These are phyloP conservation scores for Bombus terrestris DNA, from an alignment of 1,140 invertebrate species.

Conservation along the genomic window DNA sequence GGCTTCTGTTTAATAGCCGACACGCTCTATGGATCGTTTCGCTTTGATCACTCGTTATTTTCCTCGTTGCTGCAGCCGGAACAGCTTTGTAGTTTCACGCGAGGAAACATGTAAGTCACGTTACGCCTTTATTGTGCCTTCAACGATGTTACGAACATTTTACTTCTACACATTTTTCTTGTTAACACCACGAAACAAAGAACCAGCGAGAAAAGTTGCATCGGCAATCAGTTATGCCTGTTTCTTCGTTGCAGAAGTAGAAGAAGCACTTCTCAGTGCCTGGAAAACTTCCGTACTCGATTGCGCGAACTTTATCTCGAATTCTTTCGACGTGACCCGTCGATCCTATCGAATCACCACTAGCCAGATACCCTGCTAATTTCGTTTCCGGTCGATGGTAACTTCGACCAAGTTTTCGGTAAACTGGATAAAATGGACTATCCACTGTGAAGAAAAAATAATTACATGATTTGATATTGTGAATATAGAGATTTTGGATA, in stretches of 20 bases:
- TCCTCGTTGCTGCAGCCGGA: too few species aligned
- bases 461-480: neutral
- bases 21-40: neutral
- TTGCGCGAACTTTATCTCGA: constrained; percentile 18
- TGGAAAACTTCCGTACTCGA: constrained; percentile 23
- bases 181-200: constrained; percentile 23
- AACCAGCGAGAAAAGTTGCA: constrained; percentile 5
- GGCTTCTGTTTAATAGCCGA: neutral
- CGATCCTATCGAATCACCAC: constrained; percentile 5
- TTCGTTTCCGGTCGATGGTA: constrained; percentile 6
- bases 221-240: constrained; percentile 32
- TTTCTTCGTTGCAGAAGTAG: neutral
- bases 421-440: neutral
- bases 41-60: constrained; percentile 18
- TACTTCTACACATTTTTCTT: constrained; percentile 28
- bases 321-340: constrained; percentile 4
- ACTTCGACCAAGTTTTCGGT: neutral
- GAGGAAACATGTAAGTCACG: constrained; percentile 29
- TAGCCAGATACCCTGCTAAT: constrained; percentile 5
- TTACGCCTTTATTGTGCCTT: constrained; percentile 24
- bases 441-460: neutral
- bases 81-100: neutral
- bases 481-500: neutral
- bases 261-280: neutral
- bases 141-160: constrained; percentile 14